Conservation (phyloP, 2,797 vertebrate species). For the Schizothorax lantsangensis region DNA sequence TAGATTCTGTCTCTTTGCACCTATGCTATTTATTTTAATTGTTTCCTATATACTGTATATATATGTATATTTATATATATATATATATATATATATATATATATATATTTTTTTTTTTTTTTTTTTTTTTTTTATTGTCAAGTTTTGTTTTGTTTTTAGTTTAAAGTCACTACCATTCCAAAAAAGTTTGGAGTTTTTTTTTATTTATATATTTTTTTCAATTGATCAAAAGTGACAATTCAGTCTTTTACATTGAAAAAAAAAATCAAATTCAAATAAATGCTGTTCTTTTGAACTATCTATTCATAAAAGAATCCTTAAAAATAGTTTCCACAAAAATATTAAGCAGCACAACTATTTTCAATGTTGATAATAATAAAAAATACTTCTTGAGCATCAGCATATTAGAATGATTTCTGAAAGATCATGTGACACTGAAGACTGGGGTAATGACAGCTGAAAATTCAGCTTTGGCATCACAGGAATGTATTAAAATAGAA, state of each 20-base stretch:
- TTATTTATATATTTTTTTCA: not conserved
- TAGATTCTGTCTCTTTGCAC: no score
- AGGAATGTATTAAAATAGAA: not conserved
- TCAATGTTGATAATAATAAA: no score
- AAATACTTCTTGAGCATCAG: not conserved
- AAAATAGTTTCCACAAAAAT: no score
- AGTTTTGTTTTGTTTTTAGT: no score
- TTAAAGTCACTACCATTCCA: no score
- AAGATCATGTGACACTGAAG: not conserved
- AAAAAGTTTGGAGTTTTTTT: no score
- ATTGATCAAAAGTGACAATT: not conserved
- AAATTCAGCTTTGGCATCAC: not conserved
- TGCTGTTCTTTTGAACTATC: no score
- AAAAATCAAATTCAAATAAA: no score
- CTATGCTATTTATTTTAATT: not conserved
- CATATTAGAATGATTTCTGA: not conserved
- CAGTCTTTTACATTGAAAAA: not conserved
- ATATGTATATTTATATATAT: not conserved
- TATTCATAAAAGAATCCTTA: no score
- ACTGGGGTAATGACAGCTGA: not conserved
- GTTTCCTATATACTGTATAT: not conserved
- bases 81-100: not conserved
- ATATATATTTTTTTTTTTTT: not conserved
- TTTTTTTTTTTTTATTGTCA: no score
- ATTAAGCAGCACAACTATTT: no score